Evolutionary conservation across 2,888 invertebrate genomes (phyloP).

Genomic region (Xylocampa areola): DNA sequence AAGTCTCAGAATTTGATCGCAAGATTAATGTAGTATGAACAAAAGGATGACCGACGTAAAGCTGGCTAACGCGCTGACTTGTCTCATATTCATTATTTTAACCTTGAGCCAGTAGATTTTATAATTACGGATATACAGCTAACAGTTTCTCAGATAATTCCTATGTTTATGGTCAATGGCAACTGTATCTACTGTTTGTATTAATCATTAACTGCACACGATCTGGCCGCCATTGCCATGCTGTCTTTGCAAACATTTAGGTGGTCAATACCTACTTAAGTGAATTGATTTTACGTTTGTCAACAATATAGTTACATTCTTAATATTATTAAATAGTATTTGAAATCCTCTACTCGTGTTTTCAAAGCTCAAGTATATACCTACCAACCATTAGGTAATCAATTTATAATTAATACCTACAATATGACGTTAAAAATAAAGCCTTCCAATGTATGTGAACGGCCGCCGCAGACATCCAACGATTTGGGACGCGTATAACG

Average conservation of each 20-base stretch:
- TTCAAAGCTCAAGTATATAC: too few relatives aligned
- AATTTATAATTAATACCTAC: too few relatives aligned
- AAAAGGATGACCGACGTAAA: slow-evolving; percentile 12
- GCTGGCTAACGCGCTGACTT: slow-evolving; percentile 18
- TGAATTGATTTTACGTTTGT: slow-evolving; percentile 17
- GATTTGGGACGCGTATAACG: slow-evolving; percentile 44
- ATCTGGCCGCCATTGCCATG: slow-evolving; percentile 37
- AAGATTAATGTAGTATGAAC: slow-evolving; percentile 20
- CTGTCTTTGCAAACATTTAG: slow-evolving; percentile 24
- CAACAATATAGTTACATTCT: slow-evolving; percentile 6
- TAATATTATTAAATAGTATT: too few relatives aligned
- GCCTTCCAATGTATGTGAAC: background rate
- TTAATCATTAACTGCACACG: slow-evolving; percentile 42
- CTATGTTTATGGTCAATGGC: slow-evolving; percentile 43
- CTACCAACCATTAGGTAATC: too few relatives aligned
- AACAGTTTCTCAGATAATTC: slow-evolving; percentile 51
- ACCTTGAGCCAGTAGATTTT: slow-evolving; percentile 50
- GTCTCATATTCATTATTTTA: slow-evolving; percentile 53
- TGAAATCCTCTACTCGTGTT: too few relatives aligned
- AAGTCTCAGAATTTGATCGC: slow-evolving; percentile 27
- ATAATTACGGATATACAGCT: slow-evolving; percentile 46
- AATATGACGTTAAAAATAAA: background rate
- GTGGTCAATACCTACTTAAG: too few relatives aligned
- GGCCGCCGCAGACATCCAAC: slow-evolving; percentile 11
- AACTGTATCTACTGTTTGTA: slow-evolving; percentile 33